Conservation (phyloP, 2,113 vertebrate species). For the Lepus timidus region DNA sequence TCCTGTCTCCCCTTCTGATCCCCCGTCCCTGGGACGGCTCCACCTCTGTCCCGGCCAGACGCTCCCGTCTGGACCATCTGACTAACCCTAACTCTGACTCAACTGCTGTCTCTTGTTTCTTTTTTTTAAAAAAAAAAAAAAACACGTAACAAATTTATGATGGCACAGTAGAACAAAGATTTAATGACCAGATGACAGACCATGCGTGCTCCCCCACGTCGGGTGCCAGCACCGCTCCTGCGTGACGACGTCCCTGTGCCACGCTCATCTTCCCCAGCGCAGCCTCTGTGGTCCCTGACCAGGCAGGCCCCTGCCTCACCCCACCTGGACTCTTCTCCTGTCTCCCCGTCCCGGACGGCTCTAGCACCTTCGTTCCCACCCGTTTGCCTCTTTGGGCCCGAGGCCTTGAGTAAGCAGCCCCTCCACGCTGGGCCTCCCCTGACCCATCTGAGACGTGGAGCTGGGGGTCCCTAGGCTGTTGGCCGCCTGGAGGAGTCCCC, state of each 20-base stretch:
- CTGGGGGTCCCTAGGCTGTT: rapidly evolving
- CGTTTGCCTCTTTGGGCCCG: background rate
- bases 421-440: background rate
- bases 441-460: background rate
- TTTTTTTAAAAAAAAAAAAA: background rate
- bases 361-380: background rate
- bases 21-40: constrained; percentile 32
- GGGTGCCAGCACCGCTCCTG: too few relatives aligned
- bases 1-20: constrained; percentile 65
- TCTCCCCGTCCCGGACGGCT: too few relatives aligned
- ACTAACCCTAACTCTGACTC: constrained; percentile 76
- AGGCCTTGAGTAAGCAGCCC: background rate
- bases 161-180: background rate
- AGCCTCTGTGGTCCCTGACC: too few relatives aligned
- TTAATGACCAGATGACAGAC: constrained; percentile 23
- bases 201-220: too few relatives aligned
- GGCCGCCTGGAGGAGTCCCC: background rate
- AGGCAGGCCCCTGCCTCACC: too few relatives aligned
- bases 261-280: too few relatives aligned
- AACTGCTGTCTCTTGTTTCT: constrained; percentile 30
- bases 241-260: too few relatives aligned
- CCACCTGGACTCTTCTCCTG: too few relatives aligned
- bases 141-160: background rate
- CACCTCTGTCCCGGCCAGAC: constrained; percentile 38
- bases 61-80: constrained; percentile 57